These are phyloP conservation scores for Celastrina argiolus DNA, from an alignment of 2,888 invertebrate genomes.

Conservation along the genomic window DNA sequence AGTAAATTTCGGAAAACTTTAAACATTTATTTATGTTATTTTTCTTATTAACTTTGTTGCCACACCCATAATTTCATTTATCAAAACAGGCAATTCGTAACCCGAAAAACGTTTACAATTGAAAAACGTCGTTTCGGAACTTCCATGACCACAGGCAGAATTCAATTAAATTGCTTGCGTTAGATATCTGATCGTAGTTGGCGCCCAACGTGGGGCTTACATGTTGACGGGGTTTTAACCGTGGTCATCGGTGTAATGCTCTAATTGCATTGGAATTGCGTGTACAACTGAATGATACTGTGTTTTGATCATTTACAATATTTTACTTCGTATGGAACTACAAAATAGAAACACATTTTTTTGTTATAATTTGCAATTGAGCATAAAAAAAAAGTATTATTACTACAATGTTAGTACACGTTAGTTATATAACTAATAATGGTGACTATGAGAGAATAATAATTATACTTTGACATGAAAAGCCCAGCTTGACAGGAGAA, in stretches of 20 bases:
- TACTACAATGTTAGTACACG: too few relatives aligned
- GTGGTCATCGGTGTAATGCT: neutral
- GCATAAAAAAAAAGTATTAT: too few relatives aligned
- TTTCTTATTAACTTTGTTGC: too few relatives aligned
- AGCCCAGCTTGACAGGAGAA: too few relatives aligned
- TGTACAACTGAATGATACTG: neutral
- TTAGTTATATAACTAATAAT: too few relatives aligned
- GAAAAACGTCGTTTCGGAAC: neutral
- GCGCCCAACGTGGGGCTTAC: slow-evolving; percentile 9
- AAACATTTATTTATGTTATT: too few relatives aligned
- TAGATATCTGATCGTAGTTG: neutral
- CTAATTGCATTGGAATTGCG: neutral
- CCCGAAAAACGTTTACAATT: neutral
- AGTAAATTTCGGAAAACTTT: too few relatives aligned
- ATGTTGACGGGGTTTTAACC: neutral
- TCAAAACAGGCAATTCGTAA: neutral
- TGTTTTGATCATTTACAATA: neutral
- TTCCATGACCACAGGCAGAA: slow-evolving; percentile 10
- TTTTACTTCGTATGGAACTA: neutral
- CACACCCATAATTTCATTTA: too few relatives aligned
- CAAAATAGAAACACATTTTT: too few relatives aligned
- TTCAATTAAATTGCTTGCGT: slow-evolving; percentile 12
- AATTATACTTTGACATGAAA: too few relatives aligned
- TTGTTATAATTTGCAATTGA: too few relatives aligned
- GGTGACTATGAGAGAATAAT: too few relatives aligned